phyloP scores from a whole-genome alignment of 2,888 invertebrate species.

The Rhaphigaster nebulosa region DNA sequence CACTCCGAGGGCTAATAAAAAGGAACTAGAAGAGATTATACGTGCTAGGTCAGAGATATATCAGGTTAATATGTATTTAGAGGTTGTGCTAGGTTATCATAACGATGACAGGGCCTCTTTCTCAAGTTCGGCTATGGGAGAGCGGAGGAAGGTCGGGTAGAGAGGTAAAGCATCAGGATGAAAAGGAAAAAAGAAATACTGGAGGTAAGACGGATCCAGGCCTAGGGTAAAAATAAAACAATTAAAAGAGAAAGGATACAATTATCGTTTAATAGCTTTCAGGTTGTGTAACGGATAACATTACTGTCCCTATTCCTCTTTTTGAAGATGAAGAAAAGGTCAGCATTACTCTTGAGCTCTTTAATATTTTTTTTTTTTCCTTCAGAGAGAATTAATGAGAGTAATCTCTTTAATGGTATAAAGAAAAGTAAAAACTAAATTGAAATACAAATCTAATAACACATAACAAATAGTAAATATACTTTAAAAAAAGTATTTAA shows the following conservation, averaged over 20 bases:
- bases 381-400: background rate
- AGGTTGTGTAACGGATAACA: background rate
- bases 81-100: slow-evolving; percentile 21
- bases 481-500: too few species aligned
- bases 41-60: background rate
- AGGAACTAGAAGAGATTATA: background rate
- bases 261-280: background rate
- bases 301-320: background rate
- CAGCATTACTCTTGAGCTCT: background rate
- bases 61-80: slow-evolving; percentile 27
- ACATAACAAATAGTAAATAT: too few species aligned
- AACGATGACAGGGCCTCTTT: slow-evolving; percentile 16
- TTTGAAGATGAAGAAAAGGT: background rate
- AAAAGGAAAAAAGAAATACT: background rate
- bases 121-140: background rate
- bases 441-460: too few species aligned
- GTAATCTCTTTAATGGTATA: too few species aligned
- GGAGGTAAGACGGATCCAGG: background rate
- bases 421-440: too few species aligned
- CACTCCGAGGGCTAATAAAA: background rate
- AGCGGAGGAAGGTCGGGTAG: background rate
- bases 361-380: background rate
- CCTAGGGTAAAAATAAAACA: background rate
- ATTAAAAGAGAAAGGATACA: background rate
- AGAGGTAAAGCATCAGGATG: background rate